These are phyloP conservation scores for Sinocyclocheilus rhinocerous DNA, from an alignment of 2,113 vertebrate genomes.

Conservation along the genomic window DNA sequence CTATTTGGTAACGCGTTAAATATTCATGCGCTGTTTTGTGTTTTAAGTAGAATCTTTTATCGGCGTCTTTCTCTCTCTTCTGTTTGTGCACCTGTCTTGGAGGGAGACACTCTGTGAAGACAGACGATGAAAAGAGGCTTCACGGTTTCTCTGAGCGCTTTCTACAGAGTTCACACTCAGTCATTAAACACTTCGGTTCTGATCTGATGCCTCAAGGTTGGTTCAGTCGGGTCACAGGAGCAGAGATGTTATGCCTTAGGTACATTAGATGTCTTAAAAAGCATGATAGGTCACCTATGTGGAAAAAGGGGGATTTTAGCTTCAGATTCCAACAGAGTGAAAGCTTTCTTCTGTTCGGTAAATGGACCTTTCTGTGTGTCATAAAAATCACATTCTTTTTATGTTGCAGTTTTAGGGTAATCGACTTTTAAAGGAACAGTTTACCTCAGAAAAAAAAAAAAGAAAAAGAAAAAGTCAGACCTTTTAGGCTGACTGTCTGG, in stretches of 20 bases:
- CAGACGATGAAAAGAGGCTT: conserved; percentile 34
- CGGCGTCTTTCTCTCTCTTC: not conserved
- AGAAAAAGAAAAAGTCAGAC: not conserved
- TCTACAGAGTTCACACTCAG: not conserved
- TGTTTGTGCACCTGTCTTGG: conserved; percentile 46
- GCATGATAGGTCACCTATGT: not conserved
- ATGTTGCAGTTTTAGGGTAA: not conserved
- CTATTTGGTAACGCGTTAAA: conserved; percentile 52
- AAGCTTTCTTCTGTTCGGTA: not conserved
- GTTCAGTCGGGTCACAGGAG: conserved; percentile 18
- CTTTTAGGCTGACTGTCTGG: not conserved
- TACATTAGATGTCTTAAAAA: not conserved
- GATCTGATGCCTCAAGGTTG: not conserved
- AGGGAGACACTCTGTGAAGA: conserved; percentile 24
- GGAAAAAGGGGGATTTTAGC: not conserved
- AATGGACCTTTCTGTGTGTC: not conserved
- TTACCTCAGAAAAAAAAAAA: not conserved
- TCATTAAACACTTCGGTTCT: conserved; percentile 23
- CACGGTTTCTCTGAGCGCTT: conserved; percentile 10
- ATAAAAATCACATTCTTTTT: not conserved
- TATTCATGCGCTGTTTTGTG: conserved; percentile 47
- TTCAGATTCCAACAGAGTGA: not conserved
- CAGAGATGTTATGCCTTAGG: not conserved
- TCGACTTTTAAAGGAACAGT: not conserved
- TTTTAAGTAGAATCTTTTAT: conserved; percentile 33